Evolutionary conservation across 2,888 invertebrate genomes (phyloP).

Genomic region (Zelleria hepariella): DNA sequence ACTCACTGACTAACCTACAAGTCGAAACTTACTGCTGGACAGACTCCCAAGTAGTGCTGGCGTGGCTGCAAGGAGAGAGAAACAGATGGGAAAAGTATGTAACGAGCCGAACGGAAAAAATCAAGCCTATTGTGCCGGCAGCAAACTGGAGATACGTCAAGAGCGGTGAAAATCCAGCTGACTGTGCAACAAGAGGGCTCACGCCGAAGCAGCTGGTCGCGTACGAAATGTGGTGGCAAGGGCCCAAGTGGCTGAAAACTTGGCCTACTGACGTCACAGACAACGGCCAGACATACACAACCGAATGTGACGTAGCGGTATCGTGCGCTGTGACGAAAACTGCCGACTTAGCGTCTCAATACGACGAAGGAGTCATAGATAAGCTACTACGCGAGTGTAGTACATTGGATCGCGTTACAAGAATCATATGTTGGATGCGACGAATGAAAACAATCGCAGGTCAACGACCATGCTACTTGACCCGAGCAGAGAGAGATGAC

Average conservation of each 20-base stretch:
- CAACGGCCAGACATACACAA: background rate
- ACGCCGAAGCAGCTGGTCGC: constrained; percentile 10
- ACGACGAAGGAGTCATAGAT: background rate
- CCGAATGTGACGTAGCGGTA: background rate
- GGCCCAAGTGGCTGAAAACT: constrained; percentile 6
- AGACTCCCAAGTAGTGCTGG: too few relatives aligned
- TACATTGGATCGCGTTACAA: background rate
- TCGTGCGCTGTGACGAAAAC: too few relatives aligned
- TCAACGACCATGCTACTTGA: background rate
- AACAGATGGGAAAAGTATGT: too few relatives aligned
- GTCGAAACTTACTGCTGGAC: too few relatives aligned
- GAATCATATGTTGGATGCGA: background rate
- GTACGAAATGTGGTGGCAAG: constrained; percentile 14
- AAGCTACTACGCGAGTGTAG: background rate
- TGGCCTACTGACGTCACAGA: background rate
- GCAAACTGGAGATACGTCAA: constrained; percentile 11
- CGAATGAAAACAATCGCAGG: background rate
- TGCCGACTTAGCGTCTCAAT: background rate
- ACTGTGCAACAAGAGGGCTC: constrained; percentile 21
- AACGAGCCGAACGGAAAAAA: too few relatives aligned
- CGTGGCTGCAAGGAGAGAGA: too few relatives aligned
- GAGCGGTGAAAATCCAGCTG: constrained; percentile 19
- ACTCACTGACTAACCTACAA: too few relatives aligned
- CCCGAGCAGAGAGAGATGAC: background rate
- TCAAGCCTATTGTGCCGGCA: constrained; percentile 7